phyloP scores from a whole-genome alignment of 2,888 invertebrate genomes.

The Anticlea derivata region DNA sequence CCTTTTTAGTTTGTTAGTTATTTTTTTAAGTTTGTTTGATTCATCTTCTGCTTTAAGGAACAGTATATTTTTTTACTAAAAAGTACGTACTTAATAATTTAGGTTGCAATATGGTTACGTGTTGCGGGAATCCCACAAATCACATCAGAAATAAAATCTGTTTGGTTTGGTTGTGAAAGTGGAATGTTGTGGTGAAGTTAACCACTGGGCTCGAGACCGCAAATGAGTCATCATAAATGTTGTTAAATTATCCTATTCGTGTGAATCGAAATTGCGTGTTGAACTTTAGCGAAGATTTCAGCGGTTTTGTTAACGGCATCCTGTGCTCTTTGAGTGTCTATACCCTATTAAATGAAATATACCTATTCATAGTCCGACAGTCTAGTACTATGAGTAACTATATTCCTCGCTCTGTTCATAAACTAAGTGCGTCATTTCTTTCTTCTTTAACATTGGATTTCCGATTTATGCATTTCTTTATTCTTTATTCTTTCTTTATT shows the following conservation, averaged over 20 bases:
- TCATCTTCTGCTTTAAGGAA: background rate
- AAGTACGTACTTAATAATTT: too few relatives aligned
- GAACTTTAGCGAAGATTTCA: slow-evolving; percentile 11
- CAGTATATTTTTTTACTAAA: too few relatives aligned
- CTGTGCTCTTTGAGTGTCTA: too few relatives aligned
- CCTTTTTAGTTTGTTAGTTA: slow-evolving; percentile 2
- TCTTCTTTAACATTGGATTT: too few relatives aligned
- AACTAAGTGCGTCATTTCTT: too few relatives aligned
- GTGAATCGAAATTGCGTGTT: slow-evolving; percentile 16
- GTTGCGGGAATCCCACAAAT: slow-evolving; percentile 1
- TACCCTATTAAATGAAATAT: too few relatives aligned
- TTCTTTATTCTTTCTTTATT: too few relatives aligned
- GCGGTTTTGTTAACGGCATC: slow-evolving; percentile 8
- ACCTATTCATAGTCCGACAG: too few relatives aligned
- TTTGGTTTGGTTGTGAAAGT: slow-evolving; percentile 2
- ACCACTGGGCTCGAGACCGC: slow-evolving; percentile 7
- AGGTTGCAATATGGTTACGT: background rate
- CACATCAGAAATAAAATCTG: slow-evolving; percentile 8
- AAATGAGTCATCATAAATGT: slow-evolving; percentile 15
- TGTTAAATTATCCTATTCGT: slow-evolving; percentile 17
- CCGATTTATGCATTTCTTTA: too few relatives aligned
- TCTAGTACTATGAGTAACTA: too few relatives aligned
- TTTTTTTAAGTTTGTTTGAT: slow-evolving; percentile 1
- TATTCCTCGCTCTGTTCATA: too few relatives aligned
- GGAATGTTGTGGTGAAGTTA: slow-evolving; percentile 16